Percentiles rank a stretch among this genome's conserved stretches.
phyloP scores from a whole-genome alignment of 2,113 vertebrate genomes.

The Lanius ludovicianus region DNA sequence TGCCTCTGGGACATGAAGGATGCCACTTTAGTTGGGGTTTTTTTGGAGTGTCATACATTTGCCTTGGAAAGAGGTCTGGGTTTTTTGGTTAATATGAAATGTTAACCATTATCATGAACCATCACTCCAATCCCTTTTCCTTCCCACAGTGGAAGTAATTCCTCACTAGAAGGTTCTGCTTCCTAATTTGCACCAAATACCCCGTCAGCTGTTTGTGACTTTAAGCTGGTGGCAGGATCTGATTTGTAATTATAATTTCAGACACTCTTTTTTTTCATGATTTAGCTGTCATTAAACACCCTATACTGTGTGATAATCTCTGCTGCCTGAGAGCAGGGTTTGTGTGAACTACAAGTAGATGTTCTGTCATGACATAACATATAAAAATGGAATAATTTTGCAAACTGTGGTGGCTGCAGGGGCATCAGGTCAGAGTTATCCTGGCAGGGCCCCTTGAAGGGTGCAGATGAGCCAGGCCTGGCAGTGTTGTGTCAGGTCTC shows the following conservation, averaged over 20 bases:
- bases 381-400: background rate
- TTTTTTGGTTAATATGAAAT: background rate
- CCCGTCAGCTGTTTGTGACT: background rate
- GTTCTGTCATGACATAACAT: background rate
- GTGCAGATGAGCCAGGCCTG: background rate
- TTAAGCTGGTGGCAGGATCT: background rate
- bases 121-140: background rate
- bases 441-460: background rate
- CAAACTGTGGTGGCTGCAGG: background rate
- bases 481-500: background rate
- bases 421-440: accelerated
- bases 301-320: background rate
- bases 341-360: background rate
- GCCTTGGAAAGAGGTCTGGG: background rate
- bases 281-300: background rate
- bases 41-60: background rate
- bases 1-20: background rate
- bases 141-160: background rate
- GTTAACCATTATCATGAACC: background rate
- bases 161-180: background rate
- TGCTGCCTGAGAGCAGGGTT: background rate
- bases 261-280: background rate
- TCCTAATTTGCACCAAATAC: background rate
- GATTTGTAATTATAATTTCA: background rate
- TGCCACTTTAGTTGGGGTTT: background rate